phyloP scores from a whole-genome alignment of 2,888 invertebrate genomes.

The Drosophila merina region DNA sequence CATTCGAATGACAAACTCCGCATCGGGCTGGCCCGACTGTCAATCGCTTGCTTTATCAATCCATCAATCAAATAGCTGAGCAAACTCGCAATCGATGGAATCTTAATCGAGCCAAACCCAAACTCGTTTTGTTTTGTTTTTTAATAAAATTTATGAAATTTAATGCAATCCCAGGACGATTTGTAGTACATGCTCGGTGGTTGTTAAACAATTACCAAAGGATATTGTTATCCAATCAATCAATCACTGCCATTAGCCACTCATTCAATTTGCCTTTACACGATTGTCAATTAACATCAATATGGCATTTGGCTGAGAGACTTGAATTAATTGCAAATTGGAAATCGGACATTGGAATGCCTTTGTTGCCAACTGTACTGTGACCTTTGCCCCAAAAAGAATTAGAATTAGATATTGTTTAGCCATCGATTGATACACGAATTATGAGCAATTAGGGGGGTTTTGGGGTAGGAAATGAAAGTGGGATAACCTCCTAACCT shows the following conservation, averaged over 20 bases:
- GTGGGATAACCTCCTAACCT: conserved; percentile 6
- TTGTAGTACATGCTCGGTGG: too few relatives aligned
- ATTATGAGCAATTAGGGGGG: conserved; percentile 51
- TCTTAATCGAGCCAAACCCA: conserved; percentile 27
- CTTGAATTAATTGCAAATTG: not conserved
- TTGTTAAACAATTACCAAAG: too few relatives aligned
- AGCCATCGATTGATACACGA: conserved; percentile 15
- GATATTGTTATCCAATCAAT: conserved; percentile 9
- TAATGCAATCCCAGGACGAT: not conserved
- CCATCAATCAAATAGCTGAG: conserved; percentile 40
- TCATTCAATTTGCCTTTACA: conserved; percentile 1
- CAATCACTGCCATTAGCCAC: conserved; percentile 6
- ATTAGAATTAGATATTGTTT: conserved; percentile 1
- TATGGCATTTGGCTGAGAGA: not conserved
- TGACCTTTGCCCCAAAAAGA: too few relatives aligned
- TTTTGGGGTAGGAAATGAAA: not conserved
- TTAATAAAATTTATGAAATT: not conserved
- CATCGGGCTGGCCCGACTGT: conserved; percentile 19
- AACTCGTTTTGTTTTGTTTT: not conserved
- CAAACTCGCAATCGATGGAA: conserved; percentile 14
- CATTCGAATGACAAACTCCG: conserved; percentile 38
- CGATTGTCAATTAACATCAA: conserved; percentile 6
- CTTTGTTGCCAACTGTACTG: not conserved
- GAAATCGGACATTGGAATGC: not conserved
- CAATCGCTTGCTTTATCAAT: conserved; percentile 36